Percentiles rank a stretch among this genome's conserved stretches.
These are phyloP conservation scores for Lutraria rhynchaena DNA, from an alignment of 1,140 invertebrate species.

Conservation along the genomic window DNA sequence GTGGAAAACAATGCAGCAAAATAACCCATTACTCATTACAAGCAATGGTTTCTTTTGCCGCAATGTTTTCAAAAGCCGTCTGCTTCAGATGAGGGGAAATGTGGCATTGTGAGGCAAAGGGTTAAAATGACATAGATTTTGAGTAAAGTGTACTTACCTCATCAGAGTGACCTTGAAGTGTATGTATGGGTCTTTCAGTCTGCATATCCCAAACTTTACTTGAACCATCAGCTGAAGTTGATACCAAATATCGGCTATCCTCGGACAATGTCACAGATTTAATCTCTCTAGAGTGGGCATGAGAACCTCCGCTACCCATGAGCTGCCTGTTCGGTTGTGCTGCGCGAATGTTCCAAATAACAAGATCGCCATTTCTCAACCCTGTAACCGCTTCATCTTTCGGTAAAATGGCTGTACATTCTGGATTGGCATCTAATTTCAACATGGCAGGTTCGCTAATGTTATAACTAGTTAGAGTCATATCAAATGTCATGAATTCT, in stretches of 20 bases:
- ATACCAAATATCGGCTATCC: slow-evolving; percentile 79
- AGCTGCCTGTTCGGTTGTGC: slow-evolving; percentile 78
- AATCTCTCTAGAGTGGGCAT: slow-evolving; percentile 78
- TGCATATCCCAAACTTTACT: slow-evolving; percentile 81
- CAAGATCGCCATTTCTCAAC: slow-evolving; percentile 79
- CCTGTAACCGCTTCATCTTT: slow-evolving; percentile 82
- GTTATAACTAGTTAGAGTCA: slow-evolving; percentile 75
- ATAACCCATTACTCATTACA: no score
- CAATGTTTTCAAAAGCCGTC: no score
- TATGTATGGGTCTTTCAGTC: slow-evolving; percentile 76
- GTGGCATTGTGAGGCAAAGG: no score
- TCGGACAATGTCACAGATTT: slow-evolving; percentile 78
- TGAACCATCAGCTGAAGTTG: slow-evolving; percentile 80
- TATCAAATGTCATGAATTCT: slow-evolving; percentile 81
- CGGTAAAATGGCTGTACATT: slow-evolving; percentile 79
- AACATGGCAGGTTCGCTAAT: slow-evolving; percentile 77
- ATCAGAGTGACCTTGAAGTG: slow-evolving; percentile 79
- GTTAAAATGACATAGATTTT: no score
- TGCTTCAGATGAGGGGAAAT: no score
- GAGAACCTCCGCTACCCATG: slow-evolving; percentile 67
- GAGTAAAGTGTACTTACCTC: no score
- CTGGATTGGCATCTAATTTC: slow-evolving; percentile 78
- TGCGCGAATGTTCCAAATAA: slow-evolving; percentile 80
- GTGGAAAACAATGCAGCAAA: no score
- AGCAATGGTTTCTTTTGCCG: no score